A percentile compares a stretch with the other conserved stretches of the same genome.
These are phyloP conservation scores for Agrypnus murinus DNA, from an alignment of 2,888 invertebrate species.

Conservation along the genomic window DNA sequence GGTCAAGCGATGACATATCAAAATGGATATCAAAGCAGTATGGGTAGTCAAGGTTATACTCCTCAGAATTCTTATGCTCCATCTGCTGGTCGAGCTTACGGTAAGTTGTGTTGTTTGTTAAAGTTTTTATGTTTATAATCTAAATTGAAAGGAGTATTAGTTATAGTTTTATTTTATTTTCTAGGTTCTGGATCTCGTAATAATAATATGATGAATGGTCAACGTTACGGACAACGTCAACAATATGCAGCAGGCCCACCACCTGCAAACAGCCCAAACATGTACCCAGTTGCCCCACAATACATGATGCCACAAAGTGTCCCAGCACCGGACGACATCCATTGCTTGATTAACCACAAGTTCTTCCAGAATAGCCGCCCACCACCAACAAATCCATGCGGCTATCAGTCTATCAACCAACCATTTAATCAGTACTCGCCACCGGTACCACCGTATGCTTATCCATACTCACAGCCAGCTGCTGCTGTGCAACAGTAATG, in stretches of 20 bases:
- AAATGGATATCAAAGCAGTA: slow-evolving; percentile 44
- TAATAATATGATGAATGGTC: slow-evolving; percentile 58
- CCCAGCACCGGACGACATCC: slow-evolving; percentile 69
- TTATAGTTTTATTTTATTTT: too few relatives aligned
- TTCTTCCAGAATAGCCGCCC: slow-evolving; percentile 81
- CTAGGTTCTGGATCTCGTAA: slow-evolving; percentile 55
- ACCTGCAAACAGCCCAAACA: slow-evolving; percentile 64
- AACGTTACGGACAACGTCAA: slow-evolving; percentile 60
- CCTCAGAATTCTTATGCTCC: slow-evolving; percentile 50
- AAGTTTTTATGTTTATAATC: neutral
- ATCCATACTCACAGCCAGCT: slow-evolving; percentile 78
- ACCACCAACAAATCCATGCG: slow-evolving; percentile 75
- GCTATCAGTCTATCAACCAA: slow-evolving; percentile 77
- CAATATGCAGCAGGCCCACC: slow-evolving; percentile 62
- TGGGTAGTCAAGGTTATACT: slow-evolving; percentile 39
- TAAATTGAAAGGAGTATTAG: neutral
- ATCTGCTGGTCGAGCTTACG: slow-evolving; percentile 58
- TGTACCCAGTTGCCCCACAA: slow-evolving; percentile 69
- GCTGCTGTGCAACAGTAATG: slow-evolving; percentile 84
- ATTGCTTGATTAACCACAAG: slow-evolving; percentile 79
- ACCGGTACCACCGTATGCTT: slow-evolving; percentile 77
- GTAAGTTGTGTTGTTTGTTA: slow-evolving; percentile 54
- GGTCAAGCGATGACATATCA: slow-evolving; percentile 39
- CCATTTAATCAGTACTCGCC: slow-evolving; percentile 82
- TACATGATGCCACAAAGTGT: slow-evolving; percentile 72